Evolutionary conservation across 2,888 invertebrate species (phyloP).

Genomic region (Ormia ochracea): DNA sequence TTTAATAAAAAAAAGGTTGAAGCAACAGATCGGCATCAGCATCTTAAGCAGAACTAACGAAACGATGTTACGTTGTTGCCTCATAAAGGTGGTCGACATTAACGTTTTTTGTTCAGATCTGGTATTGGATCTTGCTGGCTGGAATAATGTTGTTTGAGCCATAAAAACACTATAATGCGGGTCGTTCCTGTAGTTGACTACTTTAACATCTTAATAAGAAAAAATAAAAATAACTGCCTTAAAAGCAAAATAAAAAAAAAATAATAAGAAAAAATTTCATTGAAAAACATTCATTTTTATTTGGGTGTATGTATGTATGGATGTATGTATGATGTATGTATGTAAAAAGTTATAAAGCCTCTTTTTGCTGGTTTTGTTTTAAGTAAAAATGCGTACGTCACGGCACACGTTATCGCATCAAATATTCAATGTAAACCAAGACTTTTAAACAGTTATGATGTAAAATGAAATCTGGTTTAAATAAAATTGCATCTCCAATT

Average conservation of each 20-base stretch:
- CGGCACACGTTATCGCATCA: slow-evolving; percentile 46
- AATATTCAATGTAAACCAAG: slow-evolving; percentile 20
- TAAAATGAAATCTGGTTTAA: slow-evolving; percentile 42
- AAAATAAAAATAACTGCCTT: slow-evolving; percentile 50
- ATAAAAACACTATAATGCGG: slow-evolving; percentile 41
- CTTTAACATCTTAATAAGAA: slow-evolving; percentile 53
- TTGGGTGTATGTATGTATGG: neutral
- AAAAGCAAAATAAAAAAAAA: slow-evolving; percentile 1
- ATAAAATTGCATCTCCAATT: neutral
- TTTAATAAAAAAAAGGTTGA: neutral
- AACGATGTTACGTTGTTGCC: slow-evolving; percentile 41
- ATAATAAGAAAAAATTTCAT: slow-evolving; percentile 35
- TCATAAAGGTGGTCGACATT: slow-evolving; percentile 59
- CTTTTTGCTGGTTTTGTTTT: slow-evolving; percentile 1
- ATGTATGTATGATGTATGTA: slow-evolving; percentile 1
- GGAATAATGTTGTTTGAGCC: slow-evolving; percentile 48
- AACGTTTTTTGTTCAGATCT: slow-evolving; percentile 27
- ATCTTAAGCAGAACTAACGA: slow-evolving; percentile 18
- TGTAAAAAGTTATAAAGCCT: slow-evolving; percentile 40
- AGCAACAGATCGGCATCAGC: neutral
- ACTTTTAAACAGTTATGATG: slow-evolving; percentile 51
- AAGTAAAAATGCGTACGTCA: slow-evolving; percentile 48
- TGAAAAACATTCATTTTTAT: slow-evolving; percentile 33
- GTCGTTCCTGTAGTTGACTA: slow-evolving; percentile 23
- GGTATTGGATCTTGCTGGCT: slow-evolving; percentile 35